Base-by-base conservation (phyloP, 2,888 invertebrate genomes). In the Electrophaes corylata region DNA sequence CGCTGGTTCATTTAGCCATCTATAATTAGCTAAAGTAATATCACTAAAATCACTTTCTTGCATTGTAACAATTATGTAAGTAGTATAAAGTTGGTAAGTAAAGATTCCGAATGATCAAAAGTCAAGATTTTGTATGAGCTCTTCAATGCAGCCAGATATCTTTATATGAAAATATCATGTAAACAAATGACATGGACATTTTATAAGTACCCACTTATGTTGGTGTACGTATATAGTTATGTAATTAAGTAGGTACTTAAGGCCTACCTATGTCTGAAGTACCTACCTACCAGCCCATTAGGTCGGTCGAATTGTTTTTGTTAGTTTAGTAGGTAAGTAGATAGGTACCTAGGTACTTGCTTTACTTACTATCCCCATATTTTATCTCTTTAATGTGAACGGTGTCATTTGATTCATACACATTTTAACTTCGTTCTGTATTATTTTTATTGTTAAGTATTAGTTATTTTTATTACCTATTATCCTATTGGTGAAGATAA, bases 1-100 rank as follows among this genome's bases (percentile, higher is more conserved):
- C 4, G 66, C 65, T 18, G 89, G 88, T 57, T 84, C 78, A 64
- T 89, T 88, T 12, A 87, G 45, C 89, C 89, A 89, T 60, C 70
- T 76, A 48, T 81, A 88, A 47, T 78, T 64, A 1, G 37, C 33
- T 14, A 82, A 35, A 46, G 51, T 26, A 16, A 52, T 16, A 58
- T 59, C 45, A 6, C 12, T 33, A 37, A 57, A 58, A 37, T 37
- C 16, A 18, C 29, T 50, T 19, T 33, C 23, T 37, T 60, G 46
- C 60, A 62, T 65, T 55, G 18, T 54, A 29, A 14, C 26, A 39
- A n/a, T n/a, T n/a, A n/a, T n/a, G n/a, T n/a, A n/a, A n/a, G 31
- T 31, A 6, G 2, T 5, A 31, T 10, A 8, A 31, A 10, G 11
- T 31, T 14, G 14, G 5, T 35, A 14, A 6, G 14, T 35, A 14